Base-by-base conservation (phyloP, 2,888 invertebrate genomes). In the Noctua comes region DNA sequence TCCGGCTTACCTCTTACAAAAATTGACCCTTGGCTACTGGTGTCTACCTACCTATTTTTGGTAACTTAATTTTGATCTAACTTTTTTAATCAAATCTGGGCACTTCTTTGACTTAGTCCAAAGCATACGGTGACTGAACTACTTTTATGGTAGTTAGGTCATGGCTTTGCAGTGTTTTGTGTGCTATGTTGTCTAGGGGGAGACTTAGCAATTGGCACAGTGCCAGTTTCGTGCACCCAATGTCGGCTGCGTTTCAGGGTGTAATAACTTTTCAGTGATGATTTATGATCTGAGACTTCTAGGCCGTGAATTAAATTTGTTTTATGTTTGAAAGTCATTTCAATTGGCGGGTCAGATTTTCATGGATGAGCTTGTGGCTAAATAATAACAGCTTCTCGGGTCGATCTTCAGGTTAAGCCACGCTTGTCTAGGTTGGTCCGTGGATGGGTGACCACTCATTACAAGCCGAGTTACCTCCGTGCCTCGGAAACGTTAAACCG, bases 211-310 rank as follows among this genome's bases (percentile, higher is more conserved):
- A 68, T 71, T 88, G 89, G 87, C 84, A 13, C 46, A 1, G 8
- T 57, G 87, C 89, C 90, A 88, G 54, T 43, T 27, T 66, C 75
- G 71, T 80, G 77, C 77, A 82, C 77, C 31, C 72, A 79, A 68
- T 74, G 79, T 79, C 77, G 77, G 62, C 57, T 73, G 21, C 68
- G 72, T 76, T 82, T 73, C 76, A 81, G 85, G 79, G 77, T 87
- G 76, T 82, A 83, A 88, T 87, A 83, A 87, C 68, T 88, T 78
- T 72, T 87, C 76, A 68, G 75, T 75, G 80, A 83, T 68, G 54
- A 79, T 83, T 82, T 77, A 84, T 82, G 48, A 71, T 18, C 43
- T 68, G 66, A 65, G 68, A 79, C 62, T 71, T 64, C 18, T 36
- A 31, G n/a, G 27, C 18, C 40, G 57, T 66, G 64, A 13, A 69